phyloP scores from a whole-genome alignment of 2,888 invertebrate species.

The Hyalella azteca region DNA sequence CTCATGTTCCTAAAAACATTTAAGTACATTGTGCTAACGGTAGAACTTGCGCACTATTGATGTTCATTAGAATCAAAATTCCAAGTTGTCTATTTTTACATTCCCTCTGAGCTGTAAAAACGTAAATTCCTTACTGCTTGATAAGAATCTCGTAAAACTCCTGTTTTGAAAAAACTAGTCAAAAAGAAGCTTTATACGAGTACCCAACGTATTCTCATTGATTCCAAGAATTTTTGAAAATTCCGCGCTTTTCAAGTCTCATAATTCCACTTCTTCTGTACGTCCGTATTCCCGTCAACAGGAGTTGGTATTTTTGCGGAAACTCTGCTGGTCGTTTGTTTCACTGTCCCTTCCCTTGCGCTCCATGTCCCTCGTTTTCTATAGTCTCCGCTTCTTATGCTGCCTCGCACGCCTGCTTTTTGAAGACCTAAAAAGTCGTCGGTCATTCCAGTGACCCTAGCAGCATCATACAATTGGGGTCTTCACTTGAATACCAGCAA shows the following conservation, averaged over 20 bases:
- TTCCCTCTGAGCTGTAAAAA: too few species aligned
- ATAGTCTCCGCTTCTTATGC: constrained; percentile 16
- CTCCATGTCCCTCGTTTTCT: neutral
- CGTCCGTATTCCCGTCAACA: neutral
- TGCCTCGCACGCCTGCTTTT: neutral
- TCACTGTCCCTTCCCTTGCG: neutral
- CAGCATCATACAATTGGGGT: too few species aligned
- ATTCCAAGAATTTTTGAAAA: neutral
- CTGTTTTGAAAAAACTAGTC: neutral
- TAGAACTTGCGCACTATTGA: too few species aligned
- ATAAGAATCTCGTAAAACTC: too few species aligned
- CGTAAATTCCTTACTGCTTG: too few species aligned
- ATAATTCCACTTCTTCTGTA: constrained; percentile 14
- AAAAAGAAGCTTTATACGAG: neutral
- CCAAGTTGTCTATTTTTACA: too few species aligned
- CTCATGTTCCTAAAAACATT: too few species aligned
- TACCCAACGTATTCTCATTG: constrained; percentile 5
- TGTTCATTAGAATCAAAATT: too few species aligned
- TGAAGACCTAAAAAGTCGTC: neutral
- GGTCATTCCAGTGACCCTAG: neutral
- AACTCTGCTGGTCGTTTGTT: neutral
- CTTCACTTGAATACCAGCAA: too few species aligned
- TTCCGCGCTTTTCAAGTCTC: neutral
- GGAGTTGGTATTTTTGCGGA: neutral
- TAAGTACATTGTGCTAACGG: too few species aligned